phyloP scores from a whole-genome alignment of 1,140 invertebrate species.

The Chionoecetes opilio region DNA sequence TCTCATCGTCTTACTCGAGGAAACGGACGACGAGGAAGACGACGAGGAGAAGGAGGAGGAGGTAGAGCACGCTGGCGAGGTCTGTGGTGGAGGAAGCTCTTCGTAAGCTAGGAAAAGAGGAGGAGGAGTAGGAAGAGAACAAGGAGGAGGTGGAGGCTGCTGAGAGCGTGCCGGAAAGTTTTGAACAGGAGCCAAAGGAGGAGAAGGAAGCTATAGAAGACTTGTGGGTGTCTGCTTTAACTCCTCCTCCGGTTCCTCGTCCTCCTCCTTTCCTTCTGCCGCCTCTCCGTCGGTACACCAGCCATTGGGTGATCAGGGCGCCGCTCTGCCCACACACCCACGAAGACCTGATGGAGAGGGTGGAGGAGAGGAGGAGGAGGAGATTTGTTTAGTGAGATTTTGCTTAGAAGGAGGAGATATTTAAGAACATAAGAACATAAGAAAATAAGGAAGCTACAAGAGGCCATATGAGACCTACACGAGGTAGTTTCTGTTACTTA shows the following conservation, averaged over 20 bases:
- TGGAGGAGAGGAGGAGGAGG: too few species aligned
- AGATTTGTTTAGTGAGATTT: too few species aligned
- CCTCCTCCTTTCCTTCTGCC: background rate
- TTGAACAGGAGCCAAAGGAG: background rate
- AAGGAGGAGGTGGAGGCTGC: background rate
- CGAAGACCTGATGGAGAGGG: constrained; percentile 48
- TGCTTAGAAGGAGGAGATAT: too few species aligned
- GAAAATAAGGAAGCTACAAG: too few species aligned
- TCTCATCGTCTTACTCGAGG: constrained; percentile 37
- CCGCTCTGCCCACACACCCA: constrained; percentile 52
- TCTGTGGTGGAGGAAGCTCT: background rate
- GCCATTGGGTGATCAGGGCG: constrained; percentile 67
- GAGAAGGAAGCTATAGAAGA: background rate
- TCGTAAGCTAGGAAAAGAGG: background rate
- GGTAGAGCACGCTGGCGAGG: background rate
- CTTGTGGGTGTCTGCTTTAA: background rate
- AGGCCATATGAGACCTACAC: too few species aligned
- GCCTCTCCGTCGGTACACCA: constrained; percentile 56
- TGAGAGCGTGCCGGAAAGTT: background rate
- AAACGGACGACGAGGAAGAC: constrained; percentile 3
- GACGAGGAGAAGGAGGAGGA: constrained; percentile 31
- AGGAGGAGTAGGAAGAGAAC: constrained; percentile 34
- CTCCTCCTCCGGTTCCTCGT: background rate
- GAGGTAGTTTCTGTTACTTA: too few species aligned
- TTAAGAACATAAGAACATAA: background rate